Evolutionary conservation across 2,113 vertebrate genomes (phyloP).

Genomic region (Oxygymnocypris stewartii): DNA sequence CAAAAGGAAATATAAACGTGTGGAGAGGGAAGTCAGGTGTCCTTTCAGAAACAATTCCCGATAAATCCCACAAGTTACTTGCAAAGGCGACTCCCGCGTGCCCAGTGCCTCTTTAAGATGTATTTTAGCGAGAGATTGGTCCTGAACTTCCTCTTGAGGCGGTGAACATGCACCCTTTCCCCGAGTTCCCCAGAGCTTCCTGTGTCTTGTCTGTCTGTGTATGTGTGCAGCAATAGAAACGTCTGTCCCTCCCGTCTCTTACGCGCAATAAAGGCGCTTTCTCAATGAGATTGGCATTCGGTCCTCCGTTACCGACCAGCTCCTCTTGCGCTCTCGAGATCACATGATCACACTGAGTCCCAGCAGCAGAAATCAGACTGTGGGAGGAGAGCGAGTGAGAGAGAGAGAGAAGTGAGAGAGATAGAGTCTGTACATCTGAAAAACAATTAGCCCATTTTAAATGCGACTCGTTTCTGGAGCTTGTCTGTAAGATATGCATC

Average conservation of each 20-base stretch:
- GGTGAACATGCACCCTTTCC: slow-evolving; percentile 52
- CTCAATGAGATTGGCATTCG: slow-evolving; percentile 60
- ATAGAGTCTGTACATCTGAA: not conserved
- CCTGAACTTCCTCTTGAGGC: slow-evolving; percentile 57
- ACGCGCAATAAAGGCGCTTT: slow-evolving; percentile 57
- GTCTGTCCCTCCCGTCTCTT: slow-evolving; percentile 54
- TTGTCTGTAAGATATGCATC: not conserved
- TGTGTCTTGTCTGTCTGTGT: slow-evolving; percentile 44
- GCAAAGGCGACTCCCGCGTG: slow-evolving; percentile 57
- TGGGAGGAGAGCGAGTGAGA: slow-evolving; percentile 52
- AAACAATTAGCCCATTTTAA: slow-evolving; percentile 34
- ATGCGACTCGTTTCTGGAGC: not conserved
- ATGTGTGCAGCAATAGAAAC: slow-evolving; percentile 47
- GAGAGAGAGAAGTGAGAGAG: not conserved
- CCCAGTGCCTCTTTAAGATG: slow-evolving; percentile 47
- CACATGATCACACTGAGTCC: slow-evolving; percentile 60
- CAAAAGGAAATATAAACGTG: slow-evolving; percentile 37
- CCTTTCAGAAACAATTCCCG: slow-evolving; percentile 44
- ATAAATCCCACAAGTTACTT: slow-evolving; percentile 66
- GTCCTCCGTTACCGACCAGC: slow-evolving; percentile 58
- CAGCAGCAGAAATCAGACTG: slow-evolving; percentile 46
- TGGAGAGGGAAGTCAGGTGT: slow-evolving; percentile 49
- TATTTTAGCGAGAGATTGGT: slow-evolving; percentile 48
- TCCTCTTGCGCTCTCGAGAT: slow-evolving; percentile 57
- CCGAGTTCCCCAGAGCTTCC: slow-evolving; percentile 54